phyloP scores from a whole-genome alignment of 2,113 vertebrate species.

The Rattus norvegicus region GRCr8 NC_086021.1:89968501-89969000 shows the following conservation, averaged over 20 bases:
- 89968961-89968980: not conserved
- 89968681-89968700: not conserved
- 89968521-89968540: not conserved
- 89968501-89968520: not conserved
- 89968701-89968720: not conserved
- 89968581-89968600: not conserved
- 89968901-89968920: not conserved
- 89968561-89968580: not conserved
- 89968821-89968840: not conserved
- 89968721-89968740: not conserved
- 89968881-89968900: not conserved
- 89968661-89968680: not conserved
- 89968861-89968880: not conserved
- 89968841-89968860: not conserved
- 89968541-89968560: not conserved
- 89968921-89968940: not conserved
- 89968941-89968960: not conserved
- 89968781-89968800: not conserved
- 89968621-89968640: not conserved
- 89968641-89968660: not conserved
- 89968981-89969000: not conserved
- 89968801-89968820: not conserved
- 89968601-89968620: not conserved
- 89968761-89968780: not conserved
- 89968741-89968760: not conserved